Percentiles rank a stretch among this genome's conserved stretches.
Evolutionary conservation across 2,797 vertebrate genomes (phyloP).

Genomic region (Eulemur albifrons): DNA sequence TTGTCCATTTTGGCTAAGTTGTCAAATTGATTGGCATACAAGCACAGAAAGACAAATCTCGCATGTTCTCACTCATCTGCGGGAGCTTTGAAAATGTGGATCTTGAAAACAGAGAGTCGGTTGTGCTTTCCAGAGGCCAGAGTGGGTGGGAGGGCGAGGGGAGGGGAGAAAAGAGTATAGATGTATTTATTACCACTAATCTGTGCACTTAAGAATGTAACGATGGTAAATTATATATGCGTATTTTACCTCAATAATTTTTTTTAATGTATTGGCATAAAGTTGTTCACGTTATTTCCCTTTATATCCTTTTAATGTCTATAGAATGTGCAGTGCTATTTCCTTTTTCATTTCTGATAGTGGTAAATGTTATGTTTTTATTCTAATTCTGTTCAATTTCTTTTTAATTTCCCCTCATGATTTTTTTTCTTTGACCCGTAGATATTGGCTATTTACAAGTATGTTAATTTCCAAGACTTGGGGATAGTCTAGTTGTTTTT

Average conservation of each 20-base stretch:
- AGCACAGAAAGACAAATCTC: not conserved
- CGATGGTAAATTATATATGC: not conserved
- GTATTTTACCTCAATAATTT: not conserved
- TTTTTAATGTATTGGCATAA: not conserved
- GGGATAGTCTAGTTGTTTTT: not conserved
- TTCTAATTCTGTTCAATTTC: not conserved
- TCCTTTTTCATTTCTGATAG: not conserved
- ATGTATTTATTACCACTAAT: not conserved
- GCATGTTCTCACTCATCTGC: not conserved
- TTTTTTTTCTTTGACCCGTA: not conserved
- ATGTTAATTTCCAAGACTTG: not conserved
- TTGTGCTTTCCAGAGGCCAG: not conserved
- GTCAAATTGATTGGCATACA: not conserved
- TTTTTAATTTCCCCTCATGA: not conserved
- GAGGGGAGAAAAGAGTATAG: not conserved
- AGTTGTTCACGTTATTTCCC: not conserved
- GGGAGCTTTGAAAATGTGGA: not conserved
- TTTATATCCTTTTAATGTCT: not conserved
- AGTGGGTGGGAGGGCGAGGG: not conserved
- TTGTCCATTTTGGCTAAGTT: not conserved
- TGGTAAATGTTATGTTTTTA: not conserved
- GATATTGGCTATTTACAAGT: not conserved
- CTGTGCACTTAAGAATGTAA: not conserved
- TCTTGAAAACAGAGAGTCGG: not conserved
- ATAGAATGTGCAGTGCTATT: not conserved